phyloP scores from a whole-genome alignment of 2,113 vertebrate species.

The Anhinga anhinga region DNA sequence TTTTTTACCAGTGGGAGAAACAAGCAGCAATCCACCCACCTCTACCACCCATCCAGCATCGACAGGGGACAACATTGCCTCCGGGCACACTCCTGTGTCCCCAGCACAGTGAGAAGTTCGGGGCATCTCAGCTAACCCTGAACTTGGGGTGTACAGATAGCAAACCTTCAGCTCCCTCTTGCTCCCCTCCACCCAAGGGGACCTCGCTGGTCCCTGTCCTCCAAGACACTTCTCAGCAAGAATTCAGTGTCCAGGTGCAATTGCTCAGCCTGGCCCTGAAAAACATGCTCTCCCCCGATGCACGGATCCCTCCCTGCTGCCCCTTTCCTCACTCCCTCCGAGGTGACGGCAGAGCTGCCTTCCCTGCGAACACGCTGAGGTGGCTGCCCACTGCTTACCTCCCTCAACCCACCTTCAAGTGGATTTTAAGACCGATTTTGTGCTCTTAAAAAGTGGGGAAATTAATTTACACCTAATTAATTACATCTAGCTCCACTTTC shows the following conservation, averaged over 20 bases:
- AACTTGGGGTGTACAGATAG: not conserved
- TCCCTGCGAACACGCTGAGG: not conserved
- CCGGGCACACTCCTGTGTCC: not conserved
- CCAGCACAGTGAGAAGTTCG: not conserved
- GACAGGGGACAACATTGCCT: fast-evolving
- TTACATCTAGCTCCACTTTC: not conserved
- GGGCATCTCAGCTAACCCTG: not conserved
- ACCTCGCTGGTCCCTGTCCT: not conserved
- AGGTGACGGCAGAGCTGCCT: not conserved
- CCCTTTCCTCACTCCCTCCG: fast-evolving
- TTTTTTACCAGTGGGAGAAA: not conserved
- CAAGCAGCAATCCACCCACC: not conserved
- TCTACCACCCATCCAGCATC: not conserved
- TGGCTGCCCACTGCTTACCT: not conserved
- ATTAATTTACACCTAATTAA: slow-evolving; percentile 1
- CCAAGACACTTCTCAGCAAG: not conserved
- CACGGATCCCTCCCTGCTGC: not conserved
- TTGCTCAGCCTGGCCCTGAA: not conserved
- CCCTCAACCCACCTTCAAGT: not conserved
- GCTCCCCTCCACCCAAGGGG: not conserved
- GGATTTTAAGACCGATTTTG: not conserved
- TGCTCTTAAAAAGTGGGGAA: not conserved
- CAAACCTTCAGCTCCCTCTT: not conserved
- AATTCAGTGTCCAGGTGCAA: not conserved
- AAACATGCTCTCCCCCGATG: fast-evolving